These are phyloP conservation scores for Drosophila recens DNA, from an alignment of 2,888 invertebrate species.

Conservation along the genomic window DNA sequence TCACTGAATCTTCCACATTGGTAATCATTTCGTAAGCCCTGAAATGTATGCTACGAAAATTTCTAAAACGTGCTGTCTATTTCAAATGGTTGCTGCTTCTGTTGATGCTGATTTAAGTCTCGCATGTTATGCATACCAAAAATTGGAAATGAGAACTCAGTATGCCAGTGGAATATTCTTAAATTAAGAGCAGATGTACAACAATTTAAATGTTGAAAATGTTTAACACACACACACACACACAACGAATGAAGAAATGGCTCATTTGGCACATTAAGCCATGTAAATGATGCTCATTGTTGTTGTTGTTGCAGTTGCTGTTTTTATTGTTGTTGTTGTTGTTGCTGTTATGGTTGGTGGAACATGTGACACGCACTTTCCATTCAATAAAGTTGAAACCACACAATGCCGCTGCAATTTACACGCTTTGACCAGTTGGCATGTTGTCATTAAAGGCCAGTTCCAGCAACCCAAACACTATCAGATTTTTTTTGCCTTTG, in stretches of 20 bases:
- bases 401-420: constrained; percentile 72
- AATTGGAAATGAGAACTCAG: constrained; percentile 27
- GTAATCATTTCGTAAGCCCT: constrained; percentile 31
- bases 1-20: constrained; percentile 1
- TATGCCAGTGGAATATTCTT: constrained; percentile 45
- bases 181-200: constrained; percentile 65
- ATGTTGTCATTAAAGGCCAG: constrained; percentile 72
- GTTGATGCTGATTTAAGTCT: constrained; percentile 52
- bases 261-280: constrained; percentile 56
- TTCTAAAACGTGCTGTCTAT: constrained; percentile 44
- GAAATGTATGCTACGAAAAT: constrained; percentile 73
- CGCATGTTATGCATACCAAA: constrained; percentile 63
- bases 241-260: constrained; percentile 10
- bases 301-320: constrained; percentile 25
- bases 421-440: constrained; percentile 57
- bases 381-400: constrained; percentile 73
- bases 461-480: constrained; percentile 44
- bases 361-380: constrained; percentile 65
- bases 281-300: constrained; percentile 51
- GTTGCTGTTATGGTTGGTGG: constrained; percentile 19
- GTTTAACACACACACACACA: constrained; percentile 22
- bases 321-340: constrained; percentile 18
- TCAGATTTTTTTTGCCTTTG: constrained; percentile 29
- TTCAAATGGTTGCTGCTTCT: constrained; percentile 22
- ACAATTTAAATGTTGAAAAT: constrained; percentile 48